Base-by-base conservation (phyloP, 2,888 invertebrate species). In the Cyclophora albipunctata region DNA sequence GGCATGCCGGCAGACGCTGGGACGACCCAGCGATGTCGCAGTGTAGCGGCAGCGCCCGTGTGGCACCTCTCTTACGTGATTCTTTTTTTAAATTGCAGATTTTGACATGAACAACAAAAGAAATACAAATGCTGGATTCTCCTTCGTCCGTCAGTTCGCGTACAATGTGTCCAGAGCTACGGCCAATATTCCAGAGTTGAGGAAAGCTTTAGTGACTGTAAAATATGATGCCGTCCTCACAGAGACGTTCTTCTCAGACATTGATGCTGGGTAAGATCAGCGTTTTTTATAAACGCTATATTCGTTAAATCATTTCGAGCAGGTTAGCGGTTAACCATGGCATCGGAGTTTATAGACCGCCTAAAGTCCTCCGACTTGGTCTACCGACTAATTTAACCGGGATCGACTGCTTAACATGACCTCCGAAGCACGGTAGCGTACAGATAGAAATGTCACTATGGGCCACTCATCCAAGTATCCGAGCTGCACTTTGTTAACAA, bases 221-320 rank as follows among this genome's bases (percentile, higher is more conserved):
- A 62, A 74, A 42, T 82, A 68, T 42, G 84, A 84, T 34, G 82
- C 83, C 0, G 77, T 84, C 2, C 57, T 83, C 45, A 73, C 78
- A 0, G 83, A 83, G 46, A 71, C 71, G 58, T 82, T 82, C 63
- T 78, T 84, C 55, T 68, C 67, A 0, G 77, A 82, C 7, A 46
- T 70, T 0, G 68, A 75, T 2, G 69, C 79, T 44, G 84, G 78
- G 79, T 80, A 41, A 61, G 70, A 37, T 37, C 37, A 4, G 5
- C 5, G 4, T 37, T 37, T 5, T 5, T 2, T 2, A 4, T 5
- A 4, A 2, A 37, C 37, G 37, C 37, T 37, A 2, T 37, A 5
- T 37, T 5, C 5, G 37, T 37, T 55, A 40, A 33, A n/a, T 49
- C 33, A 20, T 20, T 20, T 20, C 20, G 20, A 20, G 20, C 20